These are phyloP conservation scores for Anastrepha obliqua DNA, from an alignment of 1,140 invertebrate species.

Conservation along the genomic window DNA sequence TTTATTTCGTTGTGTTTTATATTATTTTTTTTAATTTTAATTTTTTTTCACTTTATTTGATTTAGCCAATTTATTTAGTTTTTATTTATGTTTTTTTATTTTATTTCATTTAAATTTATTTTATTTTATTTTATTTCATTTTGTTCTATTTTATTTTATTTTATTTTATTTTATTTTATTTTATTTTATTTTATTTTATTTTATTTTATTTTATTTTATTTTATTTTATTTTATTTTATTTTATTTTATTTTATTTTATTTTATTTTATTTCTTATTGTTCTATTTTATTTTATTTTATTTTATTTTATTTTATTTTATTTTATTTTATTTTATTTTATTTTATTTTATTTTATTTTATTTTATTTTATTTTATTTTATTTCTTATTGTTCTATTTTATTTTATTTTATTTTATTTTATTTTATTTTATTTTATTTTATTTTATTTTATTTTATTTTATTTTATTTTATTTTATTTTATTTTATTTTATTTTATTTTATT, in stretches of 20 bases:
- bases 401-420: background rate
- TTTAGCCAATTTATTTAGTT: no score
- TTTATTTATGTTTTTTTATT: no score
- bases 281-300: no score
- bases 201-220: no score
- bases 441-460: no score
- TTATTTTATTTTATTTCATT: slow-evolving; percentile 2
- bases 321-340: no score
- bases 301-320: no score
- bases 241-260: no score
- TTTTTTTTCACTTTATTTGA: background rate
- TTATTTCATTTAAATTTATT: background rate
- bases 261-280: no score
- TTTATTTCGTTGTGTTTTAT: background rate
- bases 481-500: no score
- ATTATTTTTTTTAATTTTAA: background rate
- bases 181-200: background rate
- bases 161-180: background rate
- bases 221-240: background rate
- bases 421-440: background rate
- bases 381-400: background rate
- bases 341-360: no score
- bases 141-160: background rate
- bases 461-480: no score
- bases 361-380: background rate